A percentile compares a stretch with the other conserved stretches of the same genome.
These are phyloP conservation scores for Cataglyphis cursor DNA, from an alignment of 2,888 invertebrate genomes.

Conservation along the genomic window DNA sequence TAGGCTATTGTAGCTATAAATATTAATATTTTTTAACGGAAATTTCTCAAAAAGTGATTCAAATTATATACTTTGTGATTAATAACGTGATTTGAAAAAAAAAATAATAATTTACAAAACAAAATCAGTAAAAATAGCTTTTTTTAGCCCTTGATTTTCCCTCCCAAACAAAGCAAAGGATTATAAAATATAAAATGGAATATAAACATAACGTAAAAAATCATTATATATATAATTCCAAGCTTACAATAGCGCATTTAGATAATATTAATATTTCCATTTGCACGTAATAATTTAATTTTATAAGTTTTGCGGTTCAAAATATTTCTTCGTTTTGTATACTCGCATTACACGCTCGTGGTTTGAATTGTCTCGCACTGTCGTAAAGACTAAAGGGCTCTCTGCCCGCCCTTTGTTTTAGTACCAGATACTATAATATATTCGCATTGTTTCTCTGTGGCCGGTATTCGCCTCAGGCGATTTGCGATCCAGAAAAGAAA, in stretches of 20 bases:
- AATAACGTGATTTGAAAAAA: too few relatives aligned
- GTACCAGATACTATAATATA: conserved; percentile 76
- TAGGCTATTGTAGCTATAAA: too few relatives aligned
- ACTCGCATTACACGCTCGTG: not conserved
- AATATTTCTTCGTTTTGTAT: not conserved
- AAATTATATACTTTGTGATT: too few relatives aligned
- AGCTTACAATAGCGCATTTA: not conserved
- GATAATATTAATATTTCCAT: not conserved
- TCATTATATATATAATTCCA: not conserved
- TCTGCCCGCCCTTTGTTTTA: conserved; percentile 69
- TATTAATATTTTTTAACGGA: too few relatives aligned
- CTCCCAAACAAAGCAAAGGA: not conserved
- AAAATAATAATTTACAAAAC: too few relatives aligned
- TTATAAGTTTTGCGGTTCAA: not conserved
- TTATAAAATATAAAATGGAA: not conserved
- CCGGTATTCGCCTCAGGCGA: conserved; percentile 73
- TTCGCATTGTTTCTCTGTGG: conserved; percentile 75
- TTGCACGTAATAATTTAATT: not conserved
- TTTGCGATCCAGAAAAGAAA: conserved; percentile 62
- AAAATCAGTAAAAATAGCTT: too few relatives aligned
- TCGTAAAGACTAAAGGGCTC: conserved; percentile 65
- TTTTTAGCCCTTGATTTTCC: too few relatives aligned
- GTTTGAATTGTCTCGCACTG: conserved; percentile 47
- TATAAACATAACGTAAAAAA: not conserved
- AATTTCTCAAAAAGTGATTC: too few relatives aligned